phyloP scores from a whole-genome alignment of 2,797 vertebrate genomes.

The Decapterus maruadsi region DNA sequence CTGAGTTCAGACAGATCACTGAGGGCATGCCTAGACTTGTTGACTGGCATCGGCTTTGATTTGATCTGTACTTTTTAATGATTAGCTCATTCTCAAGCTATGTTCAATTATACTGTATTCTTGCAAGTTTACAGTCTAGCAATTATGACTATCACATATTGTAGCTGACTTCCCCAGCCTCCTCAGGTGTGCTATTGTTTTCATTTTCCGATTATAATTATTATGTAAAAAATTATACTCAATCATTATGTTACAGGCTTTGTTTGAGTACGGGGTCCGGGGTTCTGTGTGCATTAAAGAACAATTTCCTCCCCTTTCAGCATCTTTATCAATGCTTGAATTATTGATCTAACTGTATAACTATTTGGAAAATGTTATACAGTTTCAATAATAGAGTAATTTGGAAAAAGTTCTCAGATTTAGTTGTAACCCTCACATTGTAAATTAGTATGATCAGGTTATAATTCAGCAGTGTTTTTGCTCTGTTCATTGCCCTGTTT shows the following conservation, averaged over 20 bases:
- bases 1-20: not conserved
- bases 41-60: too few relatives aligned
- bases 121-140: too few relatives aligned
- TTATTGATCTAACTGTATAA: not conserved
- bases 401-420: not conserved
- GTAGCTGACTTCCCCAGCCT: not conserved
- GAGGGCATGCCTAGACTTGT: not conserved
- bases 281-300: too few relatives aligned
- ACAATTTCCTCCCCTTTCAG: not conserved
- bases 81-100: too few relatives aligned
- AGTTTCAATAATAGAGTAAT: too few relatives aligned
- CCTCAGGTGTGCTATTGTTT: not conserved
- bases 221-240: too few relatives aligned
- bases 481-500: not conserved
- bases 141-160: not conserved
- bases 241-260: too few relatives aligned
- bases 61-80: too few relatives aligned
- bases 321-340: not conserved
- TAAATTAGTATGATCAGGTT: not conserved
- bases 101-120: too few relatives aligned
- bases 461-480: not conserved
- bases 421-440: not conserved
- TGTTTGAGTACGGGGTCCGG: too few relatives aligned
- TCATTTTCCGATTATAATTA: too few relatives aligned
- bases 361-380: not conserved